Evolutionary conservation across 2,113 vertebrate species (phyloP).

Genomic region (Egretta garzetta): DNA sequence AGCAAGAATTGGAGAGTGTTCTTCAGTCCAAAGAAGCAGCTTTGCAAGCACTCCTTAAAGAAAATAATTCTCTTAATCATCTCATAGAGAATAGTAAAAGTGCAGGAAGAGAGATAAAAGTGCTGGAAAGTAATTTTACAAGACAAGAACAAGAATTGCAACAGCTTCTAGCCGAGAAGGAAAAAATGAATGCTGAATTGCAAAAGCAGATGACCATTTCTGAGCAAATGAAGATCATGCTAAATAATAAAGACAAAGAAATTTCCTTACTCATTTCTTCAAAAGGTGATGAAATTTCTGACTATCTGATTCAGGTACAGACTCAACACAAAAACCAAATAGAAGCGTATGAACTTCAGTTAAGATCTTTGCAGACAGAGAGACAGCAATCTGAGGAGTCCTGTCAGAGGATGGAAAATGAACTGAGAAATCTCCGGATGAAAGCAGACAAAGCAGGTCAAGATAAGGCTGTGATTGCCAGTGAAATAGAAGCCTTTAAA

Average conservation of each 20-base stretch:
- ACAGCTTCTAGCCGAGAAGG: slow-evolving; percentile 67
- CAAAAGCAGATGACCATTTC: slow-evolving; percentile 83
- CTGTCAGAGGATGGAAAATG: slow-evolving; percentile 64
- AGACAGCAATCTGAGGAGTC: slow-evolving; percentile 71
- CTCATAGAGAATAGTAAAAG: slow-evolving; percentile 70
- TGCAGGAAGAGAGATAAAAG: slow-evolving; percentile 67
- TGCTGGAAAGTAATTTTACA: slow-evolving; percentile 61
- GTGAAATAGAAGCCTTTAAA: slow-evolving; percentile 79
- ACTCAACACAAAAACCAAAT: slow-evolving; percentile 76
- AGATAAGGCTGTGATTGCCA: slow-evolving; percentile 75
- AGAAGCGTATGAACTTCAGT: slow-evolving; percentile 75
- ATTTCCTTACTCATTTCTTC: slow-evolving; percentile 84
- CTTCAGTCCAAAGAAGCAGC: slow-evolving; percentile 70
- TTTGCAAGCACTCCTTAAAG: slow-evolving; percentile 70
- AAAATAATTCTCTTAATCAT: slow-evolving; percentile 69
- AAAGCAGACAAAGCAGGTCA: slow-evolving; percentile 65
- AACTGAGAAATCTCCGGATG: slow-evolving; percentile 73
- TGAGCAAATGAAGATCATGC: slow-evolving; percentile 81
- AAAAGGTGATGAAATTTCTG: slow-evolving; percentile 82
- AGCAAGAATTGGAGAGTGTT: slow-evolving; percentile 64
- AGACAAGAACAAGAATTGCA: slow-evolving; percentile 76
- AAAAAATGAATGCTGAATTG: slow-evolving; percentile 71
- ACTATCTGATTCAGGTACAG: slow-evolving; percentile 82
- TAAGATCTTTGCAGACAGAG: slow-evolving; percentile 70
- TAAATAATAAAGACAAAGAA: slow-evolving; percentile 84